Base-by-base conservation (phyloP, 2,797 vertebrate genomes). In the Chaetophractus vellerosus region DNA sequence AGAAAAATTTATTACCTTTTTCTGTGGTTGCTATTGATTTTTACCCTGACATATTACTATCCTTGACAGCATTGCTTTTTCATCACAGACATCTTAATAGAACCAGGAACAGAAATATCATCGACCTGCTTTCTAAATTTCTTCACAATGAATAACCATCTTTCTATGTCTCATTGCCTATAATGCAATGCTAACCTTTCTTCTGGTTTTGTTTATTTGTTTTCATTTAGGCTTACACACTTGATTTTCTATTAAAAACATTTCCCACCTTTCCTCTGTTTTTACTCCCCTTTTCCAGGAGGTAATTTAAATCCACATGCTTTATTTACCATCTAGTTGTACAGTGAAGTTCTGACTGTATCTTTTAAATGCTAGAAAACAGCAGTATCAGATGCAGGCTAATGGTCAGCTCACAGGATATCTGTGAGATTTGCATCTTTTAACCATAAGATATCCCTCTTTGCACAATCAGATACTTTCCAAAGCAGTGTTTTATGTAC, bases 21-120 rank as follows among this genome's bases (percentile, higher is more conserved):
- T 55, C 45, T 59, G 52, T 84, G 69, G 75, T 61, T 90, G 82
- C 82, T 97, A 93, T 71, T 96, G 96, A 97, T 95, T 96, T 95
- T 92, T n/a, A 93, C 52, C 24, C 74, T 92, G 78, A 92, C 50
- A 85, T 87, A 93, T 72, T 93, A 87, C 50, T 82, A 72, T 92
- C 38, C 50, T 92, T 96, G 88, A 93, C 68, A 84, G 74, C 91
- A 91, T 78, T 66, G 76, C 78, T 89, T 95, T 96, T 91, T 81
- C 55, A 94, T 72, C 71, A 74, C 33, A 88, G 92, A 91, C n/a
- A 48, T 95, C 88, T 95, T 92, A 88, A 59, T 93, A 91, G 88
- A 93, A 38, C 9, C 50, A 90, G 63, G 92, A 83, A 91, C 72
- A 95, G 79, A 97, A 91, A 83, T 74, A 93, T 94, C 81, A 96